Evolutionary conservation across 2,113 vertebrate species (phyloP).

Genomic region (Talpa occidentalis): DNA sequence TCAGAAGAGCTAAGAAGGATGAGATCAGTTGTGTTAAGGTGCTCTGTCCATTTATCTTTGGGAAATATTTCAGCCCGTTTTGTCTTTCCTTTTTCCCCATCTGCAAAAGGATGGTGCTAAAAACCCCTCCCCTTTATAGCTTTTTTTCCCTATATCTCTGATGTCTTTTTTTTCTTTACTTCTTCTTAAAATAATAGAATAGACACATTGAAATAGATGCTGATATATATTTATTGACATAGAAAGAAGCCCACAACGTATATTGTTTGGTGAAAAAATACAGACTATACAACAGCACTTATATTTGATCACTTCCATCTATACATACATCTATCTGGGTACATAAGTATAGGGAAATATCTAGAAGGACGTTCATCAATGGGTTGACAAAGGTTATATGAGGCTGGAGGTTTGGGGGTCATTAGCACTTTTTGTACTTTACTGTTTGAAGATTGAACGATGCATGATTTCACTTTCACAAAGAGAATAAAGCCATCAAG

Average conservation of each 20-base stretch:
- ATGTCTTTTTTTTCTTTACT: constrained; percentile 9
- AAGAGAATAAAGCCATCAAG: constrained; percentile 57
- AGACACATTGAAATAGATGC: constrained; percentile 55
- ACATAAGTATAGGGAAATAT: constrained; percentile 13
- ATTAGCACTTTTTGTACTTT: constrained; percentile 45
- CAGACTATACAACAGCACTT: constrained; percentile 74
- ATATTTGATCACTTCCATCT: constrained; percentile 66
- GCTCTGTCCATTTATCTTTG: not conserved
- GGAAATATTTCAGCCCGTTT: not conserved
- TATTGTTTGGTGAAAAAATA: constrained; percentile 74
- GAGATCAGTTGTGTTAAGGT: not conserved
- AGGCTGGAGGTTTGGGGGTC: not conserved
- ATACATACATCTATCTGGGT: constrained; percentile 29
- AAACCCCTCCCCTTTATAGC: not conserved
- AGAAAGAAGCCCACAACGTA: constrained; percentile 69
- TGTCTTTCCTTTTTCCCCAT: not conserved
- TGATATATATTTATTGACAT: constrained; percentile 73
- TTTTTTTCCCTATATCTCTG: constrained; percentile 30
- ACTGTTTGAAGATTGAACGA: constrained; percentile 31
- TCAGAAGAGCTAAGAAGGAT: not conserved
- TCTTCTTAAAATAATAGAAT: constrained; percentile 30
- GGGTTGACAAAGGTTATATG: constrained; percentile 1
- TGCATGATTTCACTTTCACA: constrained; percentile 53
- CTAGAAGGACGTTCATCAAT: constrained; percentile 52
- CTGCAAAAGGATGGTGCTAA: constrained; percentile 4